These are phyloP conservation scores for Merluccius polli DNA, from an alignment of 2,797 vertebrate genomes.

Conservation along the genomic window DNA sequence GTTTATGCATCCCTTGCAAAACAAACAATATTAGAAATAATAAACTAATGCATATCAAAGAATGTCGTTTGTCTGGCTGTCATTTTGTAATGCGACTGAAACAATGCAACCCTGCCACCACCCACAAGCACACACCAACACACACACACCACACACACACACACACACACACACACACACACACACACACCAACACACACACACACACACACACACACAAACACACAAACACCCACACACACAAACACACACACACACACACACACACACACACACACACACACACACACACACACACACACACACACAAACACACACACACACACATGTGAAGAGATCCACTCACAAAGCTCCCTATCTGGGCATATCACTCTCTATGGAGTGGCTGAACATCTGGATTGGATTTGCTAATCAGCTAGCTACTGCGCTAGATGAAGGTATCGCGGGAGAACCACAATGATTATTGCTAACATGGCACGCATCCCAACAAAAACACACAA, in stretches of 20 bases:
- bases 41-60: neutral
- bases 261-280: neutral
- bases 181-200: neutral
- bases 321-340: neutral
- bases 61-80: neutral
- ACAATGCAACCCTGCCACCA: neutral
- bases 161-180: neutral
- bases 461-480: neutral
- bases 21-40: neutral
- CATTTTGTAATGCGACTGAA: neutral
- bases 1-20: neutral
- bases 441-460: neutral
- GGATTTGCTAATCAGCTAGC: neutral
- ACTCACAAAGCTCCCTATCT: slow-evolving; percentile 15
- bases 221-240: no score
- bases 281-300: neutral
- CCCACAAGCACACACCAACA: neutral
- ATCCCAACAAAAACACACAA: neutral
- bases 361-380: neutral
- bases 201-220: neutral
- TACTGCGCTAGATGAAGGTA: neutral
- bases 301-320: slow-evolving; percentile 6
- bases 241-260: neutral
- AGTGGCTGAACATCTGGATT: neutral
- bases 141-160: neutral